These are phyloP conservation scores for Chrysolina americana DNA, from an alignment of 2,888 invertebrate species.

Conservation along the genomic window DNA sequence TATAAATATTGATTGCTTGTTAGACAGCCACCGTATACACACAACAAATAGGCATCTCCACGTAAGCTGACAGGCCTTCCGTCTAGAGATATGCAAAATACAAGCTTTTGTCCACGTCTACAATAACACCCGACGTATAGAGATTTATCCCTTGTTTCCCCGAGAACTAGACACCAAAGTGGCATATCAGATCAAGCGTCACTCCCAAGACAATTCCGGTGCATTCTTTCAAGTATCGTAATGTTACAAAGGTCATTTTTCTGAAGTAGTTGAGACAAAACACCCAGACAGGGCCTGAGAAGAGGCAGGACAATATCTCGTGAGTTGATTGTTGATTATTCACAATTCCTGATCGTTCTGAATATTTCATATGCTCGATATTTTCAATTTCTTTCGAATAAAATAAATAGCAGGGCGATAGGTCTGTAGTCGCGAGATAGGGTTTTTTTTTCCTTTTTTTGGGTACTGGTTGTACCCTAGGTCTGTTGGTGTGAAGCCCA, in stretches of 20 bases:
- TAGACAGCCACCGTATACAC: background rate
- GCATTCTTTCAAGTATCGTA: background rate
- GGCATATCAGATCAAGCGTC: constrained; percentile 8
- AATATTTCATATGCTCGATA: no score
- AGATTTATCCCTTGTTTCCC: background rate
- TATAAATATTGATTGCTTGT: background rate
- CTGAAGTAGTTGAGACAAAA: background rate
- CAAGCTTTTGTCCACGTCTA: background rate
- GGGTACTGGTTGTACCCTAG: no score
- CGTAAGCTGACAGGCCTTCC: constrained; percentile 2
- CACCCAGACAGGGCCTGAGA: background rate
- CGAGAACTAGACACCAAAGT: background rate
- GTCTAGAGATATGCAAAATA: constrained; percentile 10
- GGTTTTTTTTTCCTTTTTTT: no score
- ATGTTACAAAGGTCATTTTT: background rate
- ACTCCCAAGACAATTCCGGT: background rate
- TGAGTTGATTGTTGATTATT: no score
- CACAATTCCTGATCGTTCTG: no score
- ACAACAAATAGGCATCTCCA: background rate
- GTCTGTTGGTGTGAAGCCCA: no score
- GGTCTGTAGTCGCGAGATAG: no score
- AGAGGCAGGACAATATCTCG: no score
- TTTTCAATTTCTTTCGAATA: no score
- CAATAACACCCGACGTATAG: background rate
- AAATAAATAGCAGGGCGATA: no score